Percentiles rank a stretch among this genome's conserved stretches.
Evolutionary conservation across 2,888 invertebrate species (phyloP).

Genomic region (Sarcophaga caerulescens): DNA sequence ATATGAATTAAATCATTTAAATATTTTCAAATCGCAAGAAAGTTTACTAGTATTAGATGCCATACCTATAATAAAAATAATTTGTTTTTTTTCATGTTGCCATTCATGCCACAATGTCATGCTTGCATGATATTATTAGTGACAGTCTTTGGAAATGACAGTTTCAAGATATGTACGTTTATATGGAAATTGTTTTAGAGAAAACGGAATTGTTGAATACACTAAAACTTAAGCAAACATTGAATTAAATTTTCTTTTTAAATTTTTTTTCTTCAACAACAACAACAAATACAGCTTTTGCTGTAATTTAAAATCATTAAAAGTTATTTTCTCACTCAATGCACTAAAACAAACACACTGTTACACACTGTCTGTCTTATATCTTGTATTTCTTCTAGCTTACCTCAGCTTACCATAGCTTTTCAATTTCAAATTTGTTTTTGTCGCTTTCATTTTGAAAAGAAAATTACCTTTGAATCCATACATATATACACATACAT

Average conservation of each 20-base stretch:
- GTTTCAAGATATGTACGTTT: too few species aligned
- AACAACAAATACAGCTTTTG: not conserved
- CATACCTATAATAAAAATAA: too few species aligned
- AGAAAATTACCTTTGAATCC: not conserved
- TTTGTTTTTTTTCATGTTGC: too few species aligned
- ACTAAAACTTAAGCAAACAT: not conserved
- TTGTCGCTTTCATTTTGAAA: not conserved
- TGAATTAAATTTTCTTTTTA: conserved; percentile 28
- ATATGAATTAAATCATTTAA: too few species aligned
- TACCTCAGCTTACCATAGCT: not conserved
- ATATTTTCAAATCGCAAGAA: too few species aligned
- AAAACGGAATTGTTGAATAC: too few species aligned
- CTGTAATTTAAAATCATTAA: conserved; percentile 51
- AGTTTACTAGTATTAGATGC: too few species aligned
- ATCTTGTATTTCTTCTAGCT: not conserved
- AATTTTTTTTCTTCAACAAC: not conserved
- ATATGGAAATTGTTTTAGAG: too few species aligned
- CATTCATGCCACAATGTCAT: too few species aligned
- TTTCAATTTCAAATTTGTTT: not conserved
- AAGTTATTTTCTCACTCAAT: conserved; percentile 42
- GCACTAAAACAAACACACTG: not conserved
- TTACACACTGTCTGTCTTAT: not conserved
- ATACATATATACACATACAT: too few species aligned
- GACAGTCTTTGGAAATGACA: too few species aligned
- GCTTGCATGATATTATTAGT: not conserved